phyloP scores from a whole-genome alignment of 2,113 vertebrate genomes.

The Sminthopsis crassicaudata region DNA sequence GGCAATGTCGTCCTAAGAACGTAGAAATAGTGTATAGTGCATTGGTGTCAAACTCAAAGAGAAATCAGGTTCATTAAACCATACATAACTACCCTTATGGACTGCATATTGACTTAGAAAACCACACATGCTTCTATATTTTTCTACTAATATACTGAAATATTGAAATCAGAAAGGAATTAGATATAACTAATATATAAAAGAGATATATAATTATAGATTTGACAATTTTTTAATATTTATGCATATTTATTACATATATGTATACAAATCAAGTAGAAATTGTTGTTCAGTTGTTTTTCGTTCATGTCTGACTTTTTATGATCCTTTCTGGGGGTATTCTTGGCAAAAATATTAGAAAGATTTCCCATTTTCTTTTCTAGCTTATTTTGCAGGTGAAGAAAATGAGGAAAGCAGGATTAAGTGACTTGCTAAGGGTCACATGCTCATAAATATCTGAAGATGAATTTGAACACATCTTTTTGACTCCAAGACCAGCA shows the following conservation, averaged over 20 bases:
- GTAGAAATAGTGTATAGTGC: not conserved
- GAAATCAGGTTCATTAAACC: not conserved
- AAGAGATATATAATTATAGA: not conserved
- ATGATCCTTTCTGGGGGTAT: not conserved
- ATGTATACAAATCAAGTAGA: not conserved
- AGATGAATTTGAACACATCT: not conserved
- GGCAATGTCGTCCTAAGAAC: not conserved
- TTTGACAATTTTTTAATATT: not conserved
- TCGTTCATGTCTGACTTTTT: not conserved
- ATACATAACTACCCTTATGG: not conserved
- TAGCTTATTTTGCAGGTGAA: not conserved
- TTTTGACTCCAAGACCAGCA: not conserved
- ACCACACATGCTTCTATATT: too few species aligned
- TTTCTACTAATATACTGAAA: too few species aligned
- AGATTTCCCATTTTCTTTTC: not conserved
- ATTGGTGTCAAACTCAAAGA: too few species aligned
- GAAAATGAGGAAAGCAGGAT: not conserved
- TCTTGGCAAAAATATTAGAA: not conserved
- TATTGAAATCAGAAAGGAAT: not conserved
- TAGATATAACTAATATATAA: not conserved
- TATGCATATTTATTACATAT: not conserved
- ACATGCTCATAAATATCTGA: not conserved
- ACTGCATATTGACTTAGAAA: too few species aligned
- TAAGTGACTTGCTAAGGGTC: not conserved
- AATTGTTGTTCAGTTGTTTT: not conserved